Percentiles rank a stretch among this genome's conserved stretches.
phyloP scores from a whole-genome alignment of 2,113 vertebrate genomes.

The Hydrolagus affinis region DNA sequence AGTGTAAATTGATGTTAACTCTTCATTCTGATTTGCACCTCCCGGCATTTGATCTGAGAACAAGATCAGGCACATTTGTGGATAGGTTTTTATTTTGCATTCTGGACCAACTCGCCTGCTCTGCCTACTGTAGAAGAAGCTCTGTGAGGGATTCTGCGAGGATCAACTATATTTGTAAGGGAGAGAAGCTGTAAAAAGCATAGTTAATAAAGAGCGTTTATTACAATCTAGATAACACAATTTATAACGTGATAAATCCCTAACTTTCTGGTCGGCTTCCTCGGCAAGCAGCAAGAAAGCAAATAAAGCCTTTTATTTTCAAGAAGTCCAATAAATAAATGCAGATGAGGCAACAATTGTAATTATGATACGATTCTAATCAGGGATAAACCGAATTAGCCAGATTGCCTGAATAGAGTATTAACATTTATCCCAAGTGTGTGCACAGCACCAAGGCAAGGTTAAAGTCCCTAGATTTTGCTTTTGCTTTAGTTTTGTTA shows the following conservation, averaged over 20 bases:
- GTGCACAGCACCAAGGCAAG: not conserved
- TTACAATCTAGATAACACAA: not conserved
- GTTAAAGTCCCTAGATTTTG: too few relatives aligned
- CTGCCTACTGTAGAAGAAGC: not conserved
- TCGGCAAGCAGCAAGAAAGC: not conserved
- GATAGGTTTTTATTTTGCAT: not conserved
- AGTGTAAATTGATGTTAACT: slow-evolving; percentile 14
- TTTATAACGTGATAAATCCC: not conserved
- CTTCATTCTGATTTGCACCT: not conserved
- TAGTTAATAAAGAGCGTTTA: not conserved
- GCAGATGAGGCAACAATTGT: not conserved
- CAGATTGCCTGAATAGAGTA: not conserved
- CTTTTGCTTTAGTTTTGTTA: too few relatives aligned
- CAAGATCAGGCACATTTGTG: not conserved
- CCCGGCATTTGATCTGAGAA: not conserved
- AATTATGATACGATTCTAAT: not conserved
- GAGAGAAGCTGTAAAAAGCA: not conserved
- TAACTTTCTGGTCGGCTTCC: not conserved
- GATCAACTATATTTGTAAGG: too few relatives aligned
- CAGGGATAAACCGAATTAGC: not conserved
- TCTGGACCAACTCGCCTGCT: not conserved
- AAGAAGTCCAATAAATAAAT: not conserved
- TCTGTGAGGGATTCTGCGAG: too few relatives aligned
- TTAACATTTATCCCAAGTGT: not conserved
- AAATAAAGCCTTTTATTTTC: too few relatives aligned